phyloP scores from a whole-genome alignment of 1,140 invertebrate species.

The Antheraea pernyi region DNA sequence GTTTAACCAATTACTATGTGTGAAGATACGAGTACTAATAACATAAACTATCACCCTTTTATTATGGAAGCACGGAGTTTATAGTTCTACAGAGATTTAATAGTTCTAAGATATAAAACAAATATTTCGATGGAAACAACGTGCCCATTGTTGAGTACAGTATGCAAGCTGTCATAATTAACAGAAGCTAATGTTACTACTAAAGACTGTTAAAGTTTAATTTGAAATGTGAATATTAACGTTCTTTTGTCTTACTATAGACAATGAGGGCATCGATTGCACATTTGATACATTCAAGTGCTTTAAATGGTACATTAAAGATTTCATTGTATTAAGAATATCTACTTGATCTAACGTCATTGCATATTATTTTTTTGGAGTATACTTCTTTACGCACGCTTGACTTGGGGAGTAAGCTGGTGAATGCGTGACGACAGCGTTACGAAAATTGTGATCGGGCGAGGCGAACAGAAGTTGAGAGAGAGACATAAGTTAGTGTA shows the following conservation, averaged over 20 bases:
- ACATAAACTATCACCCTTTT: not conserved
- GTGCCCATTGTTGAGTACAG: not conserved
- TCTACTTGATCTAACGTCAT: no score
- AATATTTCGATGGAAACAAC: not conserved
- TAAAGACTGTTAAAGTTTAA: not conserved
- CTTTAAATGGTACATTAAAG: no score
- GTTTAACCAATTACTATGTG: not conserved
- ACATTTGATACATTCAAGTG: not conserved
- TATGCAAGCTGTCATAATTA: not conserved
- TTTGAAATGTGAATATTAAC: not conserved
- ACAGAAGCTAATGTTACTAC: not conserved
- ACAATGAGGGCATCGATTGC: slow-evolving; percentile 1
- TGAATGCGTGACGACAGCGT: no score
- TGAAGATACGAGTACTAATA: not conserved
- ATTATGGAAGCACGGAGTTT: not conserved
- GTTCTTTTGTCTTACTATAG: not conserved
- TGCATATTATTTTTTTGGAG: no score
- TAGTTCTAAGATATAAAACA: not conserved
- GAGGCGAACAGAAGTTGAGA: no score
- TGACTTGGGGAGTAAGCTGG: no score
- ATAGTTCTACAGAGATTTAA: not conserved
- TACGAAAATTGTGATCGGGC: no score
- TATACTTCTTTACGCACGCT: no score
- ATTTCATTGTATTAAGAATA: no score
- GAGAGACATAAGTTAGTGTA: no score